Evolutionary conservation across 2,797 vertebrate genomes (phyloP).

Genomic region (Hapalemur alaotrensis): DNA sequence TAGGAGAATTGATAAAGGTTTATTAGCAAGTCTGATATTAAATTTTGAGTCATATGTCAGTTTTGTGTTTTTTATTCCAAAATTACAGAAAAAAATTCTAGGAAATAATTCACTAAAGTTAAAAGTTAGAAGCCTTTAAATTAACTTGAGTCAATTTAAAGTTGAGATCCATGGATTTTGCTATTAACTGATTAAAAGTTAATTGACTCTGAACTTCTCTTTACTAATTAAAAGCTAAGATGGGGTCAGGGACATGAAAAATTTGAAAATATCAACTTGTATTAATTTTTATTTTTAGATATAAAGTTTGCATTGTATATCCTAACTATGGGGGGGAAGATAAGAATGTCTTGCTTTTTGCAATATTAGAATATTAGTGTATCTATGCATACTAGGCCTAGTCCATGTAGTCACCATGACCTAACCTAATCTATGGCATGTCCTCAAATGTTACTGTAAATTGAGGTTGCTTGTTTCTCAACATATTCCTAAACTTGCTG

Average conservation of each 20-base stretch:
- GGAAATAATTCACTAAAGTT: conserved; percentile 40
- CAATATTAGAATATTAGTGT: neutral
- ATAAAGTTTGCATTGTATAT: neutral
- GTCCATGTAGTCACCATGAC: neutral
- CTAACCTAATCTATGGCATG: neutral
- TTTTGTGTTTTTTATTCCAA: conserved; percentile 4
- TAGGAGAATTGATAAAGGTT: neutral
- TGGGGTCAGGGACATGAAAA: neutral
- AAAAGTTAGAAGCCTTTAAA: conserved; percentile 28
- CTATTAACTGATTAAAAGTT: conserved; percentile 26
- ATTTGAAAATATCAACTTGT: neutral
- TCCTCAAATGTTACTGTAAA: neutral
- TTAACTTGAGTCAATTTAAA: conserved; percentile 3
- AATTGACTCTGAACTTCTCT: conserved; percentile 14
- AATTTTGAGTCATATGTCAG: neutral
- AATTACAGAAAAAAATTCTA: neutral
- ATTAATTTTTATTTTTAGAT: neutral
- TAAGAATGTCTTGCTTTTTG: neutral
- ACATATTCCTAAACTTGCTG: neutral
- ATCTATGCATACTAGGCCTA: no score
- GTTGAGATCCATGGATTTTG: neutral
- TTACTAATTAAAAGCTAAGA: neutral
- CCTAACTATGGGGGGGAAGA: neutral
- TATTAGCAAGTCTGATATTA: conserved; percentile 12
- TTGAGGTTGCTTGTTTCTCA: neutral